Evolutionary conservation across 1,140 invertebrate genomes (phyloP).

Genomic region (Pachyrhynchus sulphureomaculatus): DNA sequence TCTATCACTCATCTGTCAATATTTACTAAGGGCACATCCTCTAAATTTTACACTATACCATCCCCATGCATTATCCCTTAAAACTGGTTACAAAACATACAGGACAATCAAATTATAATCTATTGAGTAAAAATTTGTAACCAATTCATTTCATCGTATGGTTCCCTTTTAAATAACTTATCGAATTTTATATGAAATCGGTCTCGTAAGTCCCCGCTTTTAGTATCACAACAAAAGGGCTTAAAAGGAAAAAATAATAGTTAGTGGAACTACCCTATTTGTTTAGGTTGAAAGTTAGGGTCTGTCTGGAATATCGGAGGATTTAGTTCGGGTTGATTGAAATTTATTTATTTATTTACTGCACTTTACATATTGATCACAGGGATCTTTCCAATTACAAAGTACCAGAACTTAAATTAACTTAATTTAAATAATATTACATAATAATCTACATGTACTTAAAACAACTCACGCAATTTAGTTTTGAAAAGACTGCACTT

Average conservation of each 20-base stretch:
- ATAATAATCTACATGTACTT: too few species aligned
- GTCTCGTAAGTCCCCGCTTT: neutral
- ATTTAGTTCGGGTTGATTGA: too few species aligned
- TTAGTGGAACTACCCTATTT: too few species aligned
- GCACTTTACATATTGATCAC: too few species aligned
- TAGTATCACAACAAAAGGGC: neutral
- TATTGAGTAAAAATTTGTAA: slow-evolving; percentile 26
- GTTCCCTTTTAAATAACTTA: slow-evolving; percentile 5
- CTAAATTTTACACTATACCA: neutral
- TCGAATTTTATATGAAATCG: slow-evolving; percentile 11
- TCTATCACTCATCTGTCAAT: slow-evolving; percentile 15
- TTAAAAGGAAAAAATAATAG: neutral
- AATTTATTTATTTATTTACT: too few species aligned
- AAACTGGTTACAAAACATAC: neutral
- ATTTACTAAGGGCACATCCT: slow-evolving; percentile 9
- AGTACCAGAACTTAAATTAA: too few species aligned
- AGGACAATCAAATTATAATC: slow-evolving; percentile 24
- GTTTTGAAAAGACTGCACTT: too few species aligned
- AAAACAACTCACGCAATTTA: too few species aligned
- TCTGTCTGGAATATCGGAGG: neutral
- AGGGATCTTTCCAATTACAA: too few species aligned
- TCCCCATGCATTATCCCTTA: too few species aligned
- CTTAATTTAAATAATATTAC: too few species aligned
- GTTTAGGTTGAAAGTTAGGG: neutral
- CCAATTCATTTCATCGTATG: slow-evolving; percentile 11